phyloP scores from a whole-genome alignment of 2,888 invertebrate genomes.

The Linnaemya vulpina region DNA sequence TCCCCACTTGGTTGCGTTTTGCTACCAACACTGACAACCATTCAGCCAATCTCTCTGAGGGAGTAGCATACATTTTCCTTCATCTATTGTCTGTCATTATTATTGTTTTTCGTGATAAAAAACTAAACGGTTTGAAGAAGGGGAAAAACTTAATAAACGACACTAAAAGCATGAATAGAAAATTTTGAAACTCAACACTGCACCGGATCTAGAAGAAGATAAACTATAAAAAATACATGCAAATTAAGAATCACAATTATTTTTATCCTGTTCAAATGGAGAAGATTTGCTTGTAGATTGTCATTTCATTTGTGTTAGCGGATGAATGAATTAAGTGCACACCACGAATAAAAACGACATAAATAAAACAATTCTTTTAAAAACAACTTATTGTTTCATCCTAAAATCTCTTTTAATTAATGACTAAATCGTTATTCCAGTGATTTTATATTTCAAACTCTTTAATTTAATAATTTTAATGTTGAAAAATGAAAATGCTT shows the following conservation, averaged over 20 bases:
- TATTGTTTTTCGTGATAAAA: background rate
- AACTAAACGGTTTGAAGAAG: constrained; percentile 10
- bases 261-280: too few species aligned
- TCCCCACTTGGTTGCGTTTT: constrained; percentile 7
- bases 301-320: too few species aligned
- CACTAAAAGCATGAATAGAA: background rate
- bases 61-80: constrained; percentile 13
- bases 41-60: constrained; percentile 19
- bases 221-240: background rate
- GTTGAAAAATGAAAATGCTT: too few species aligned
- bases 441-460: too few species aligned
- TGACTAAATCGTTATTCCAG: too few species aligned
- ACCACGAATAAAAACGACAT: too few species aligned
- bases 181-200: constrained; percentile 3
- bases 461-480: too few species aligned
- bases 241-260: background rate
- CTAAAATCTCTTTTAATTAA: too few species aligned
- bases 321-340: too few species aligned
- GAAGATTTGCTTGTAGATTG: too few species aligned
- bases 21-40: constrained; percentile 9
- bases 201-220: background rate
- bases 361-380: too few species aligned
- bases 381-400: too few species aligned
- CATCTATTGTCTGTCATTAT: constrained; percentile 16
- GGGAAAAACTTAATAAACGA: constrained; percentile 6